Base-by-base conservation (phyloP, 2,797 vertebrate genomes). In the Pangasius sanitwongsei region DNA sequence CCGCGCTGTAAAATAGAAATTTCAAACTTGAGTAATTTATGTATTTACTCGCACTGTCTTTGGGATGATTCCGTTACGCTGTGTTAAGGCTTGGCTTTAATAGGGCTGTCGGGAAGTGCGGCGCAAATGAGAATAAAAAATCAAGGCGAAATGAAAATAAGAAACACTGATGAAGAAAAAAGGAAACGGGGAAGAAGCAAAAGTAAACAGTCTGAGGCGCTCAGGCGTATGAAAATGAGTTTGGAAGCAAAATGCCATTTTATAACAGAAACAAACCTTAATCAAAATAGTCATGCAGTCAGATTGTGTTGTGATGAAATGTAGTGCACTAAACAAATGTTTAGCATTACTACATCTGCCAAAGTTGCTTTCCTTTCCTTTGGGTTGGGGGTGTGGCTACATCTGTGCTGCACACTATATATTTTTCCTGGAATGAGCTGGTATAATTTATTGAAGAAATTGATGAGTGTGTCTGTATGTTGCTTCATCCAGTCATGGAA, bases 1-100 rank as follows among this genome's bases (percentile, higher is more conserved):
- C 94, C 93, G 94, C 94, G 93, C 95, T 96, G 96, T 96, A 96
- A 97, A 97, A 97, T 96, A 95, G 94, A 96, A 96, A 96, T 96
- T 96, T 96, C 93, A 94, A 94, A 95, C 93, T 95, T 96, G 95
- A 96, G 96, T 96, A 96, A 96, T 96, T 96, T 96, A 96, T 96
- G 95, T 94, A 96, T 96, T 96, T 95, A 95, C 94, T 94, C 83
- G 89, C 92, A 91, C 86, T 85, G 89, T 92, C 93, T 93, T 89
- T 81, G 69, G 92, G 92, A 95, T 94, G 92, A 95, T 94, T 95
- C 94, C 92, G 92, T 89, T 94, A 94, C 90, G 92, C 90, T 89
- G 37, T 92, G 92, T 95, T 95, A 93, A 93, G 67, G 91, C 92
- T 92, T 82, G 48, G 90, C 92, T 90, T 85, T 94, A 95, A 95